These are phyloP conservation scores for Gryllus longicercus DNA, from an alignment of 2,888 invertebrate species.

Conservation along the genomic window DNA sequence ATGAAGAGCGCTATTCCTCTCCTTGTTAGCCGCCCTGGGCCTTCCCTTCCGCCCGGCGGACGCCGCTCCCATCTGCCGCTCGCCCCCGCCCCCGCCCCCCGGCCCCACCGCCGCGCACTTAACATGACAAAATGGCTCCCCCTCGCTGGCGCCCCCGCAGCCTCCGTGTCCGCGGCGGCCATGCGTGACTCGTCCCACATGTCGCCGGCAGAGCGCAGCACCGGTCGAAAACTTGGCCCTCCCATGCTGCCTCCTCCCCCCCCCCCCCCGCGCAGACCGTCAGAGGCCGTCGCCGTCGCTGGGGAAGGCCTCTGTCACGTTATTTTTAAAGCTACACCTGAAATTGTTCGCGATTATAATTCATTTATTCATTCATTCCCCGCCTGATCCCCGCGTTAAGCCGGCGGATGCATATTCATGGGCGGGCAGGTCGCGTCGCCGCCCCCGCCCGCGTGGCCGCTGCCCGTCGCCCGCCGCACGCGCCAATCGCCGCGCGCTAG, in stretches of 20 bases:
- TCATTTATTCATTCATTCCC: conserved; percentile 17
- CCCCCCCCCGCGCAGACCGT: too few species aligned
- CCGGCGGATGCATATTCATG: background rate
- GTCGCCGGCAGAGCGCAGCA: too few species aligned
- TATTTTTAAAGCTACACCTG: conserved; percentile 1
- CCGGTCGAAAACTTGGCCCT: too few species aligned
- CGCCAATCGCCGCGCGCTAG: too few species aligned
- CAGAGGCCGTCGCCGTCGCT: background rate
- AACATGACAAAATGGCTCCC: background rate
- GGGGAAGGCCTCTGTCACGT: background rate
- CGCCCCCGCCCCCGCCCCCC: background rate
- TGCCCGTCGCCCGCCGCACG: too few species aligned
- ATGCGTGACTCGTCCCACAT: too few species aligned
- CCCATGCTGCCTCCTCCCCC: too few species aligned
- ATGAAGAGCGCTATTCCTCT: conserved; percentile 27
- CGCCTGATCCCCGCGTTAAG: background rate
- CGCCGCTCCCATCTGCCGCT: background rate
- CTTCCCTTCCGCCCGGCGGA: background rate
- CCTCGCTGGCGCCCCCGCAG: too few species aligned
- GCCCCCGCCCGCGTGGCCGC: too few species aligned
- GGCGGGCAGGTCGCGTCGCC: background rate
- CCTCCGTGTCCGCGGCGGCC: background rate
- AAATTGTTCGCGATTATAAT: background rate
- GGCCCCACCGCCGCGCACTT: background rate
- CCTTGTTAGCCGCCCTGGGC: background rate